Evolutionary conservation across 2,888 invertebrate genomes (phyloP), one percentile per base, ranked within the genome.

Genomic region (Escarpia spicata): DNA sequence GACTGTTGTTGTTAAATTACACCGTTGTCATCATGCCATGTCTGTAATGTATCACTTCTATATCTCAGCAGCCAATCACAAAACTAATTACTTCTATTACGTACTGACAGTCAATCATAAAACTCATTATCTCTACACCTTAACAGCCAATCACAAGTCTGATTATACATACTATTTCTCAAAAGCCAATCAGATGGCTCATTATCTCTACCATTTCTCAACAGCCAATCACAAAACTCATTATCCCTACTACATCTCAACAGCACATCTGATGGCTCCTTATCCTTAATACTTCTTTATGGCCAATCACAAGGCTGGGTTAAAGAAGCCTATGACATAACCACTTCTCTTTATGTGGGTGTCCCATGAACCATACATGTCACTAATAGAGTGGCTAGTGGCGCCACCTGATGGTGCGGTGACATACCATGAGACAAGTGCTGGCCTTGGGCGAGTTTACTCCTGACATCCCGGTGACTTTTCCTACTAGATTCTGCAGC

Each of bases 401-500:
- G 94, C 43, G 94, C 91, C 89, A 94, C 94, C 94, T 94, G 93
- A 37, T 93, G 93, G 58, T 58, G 9, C 26, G 12, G 37, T 45
- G 12, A 89, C 95, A 93, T 93, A 96, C 96, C 96, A 95, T 95
- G 89, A 96, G 95, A 92, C 95, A 95, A 90, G 95, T 95, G 93
- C 95, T 95, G 31, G 95, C 95, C 92, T 95, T 95, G 37, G 95
- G 94, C 15, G 95, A 94, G 10, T n/a, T 75, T 6, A 75, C 75
- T 6, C 75, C 75, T 19, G 75, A 75, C 75, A 75, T 75, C 19
- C 75, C 75, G 4, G 90, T 43, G 95, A 96, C 95, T 94, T 96
- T 96, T 90, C 95, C 95, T 75, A 96, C 95, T 92, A 96, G 93
- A 45, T 94, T 94, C 94, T 96, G 96, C n/a, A 96, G 95, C 93